Evolutionary conservation across 2,888 invertebrate species (phyloP).

Genomic region (Tachina grossa): DNA sequence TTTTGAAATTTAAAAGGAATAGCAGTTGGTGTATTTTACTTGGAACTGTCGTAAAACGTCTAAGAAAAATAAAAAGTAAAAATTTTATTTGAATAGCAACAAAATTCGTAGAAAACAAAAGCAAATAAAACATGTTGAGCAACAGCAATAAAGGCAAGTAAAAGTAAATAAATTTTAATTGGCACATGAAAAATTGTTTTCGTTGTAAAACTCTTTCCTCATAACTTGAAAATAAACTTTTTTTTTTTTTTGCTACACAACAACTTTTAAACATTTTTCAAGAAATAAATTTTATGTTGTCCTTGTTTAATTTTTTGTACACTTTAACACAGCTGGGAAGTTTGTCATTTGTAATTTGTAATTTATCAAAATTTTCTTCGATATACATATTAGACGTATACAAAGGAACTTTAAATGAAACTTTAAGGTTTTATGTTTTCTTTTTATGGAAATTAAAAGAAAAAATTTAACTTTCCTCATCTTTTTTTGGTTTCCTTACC

Average conservation of each 20-base stretch:
- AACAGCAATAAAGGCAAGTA: constrained; percentile 19
- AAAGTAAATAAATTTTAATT: constrained; percentile 64
- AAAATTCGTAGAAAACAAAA: background rate
- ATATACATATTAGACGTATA: background rate
- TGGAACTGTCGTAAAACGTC: background rate
- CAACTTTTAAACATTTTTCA: background rate
- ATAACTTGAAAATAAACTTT: constrained; percentile 2
- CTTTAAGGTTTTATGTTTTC: too few species aligned
- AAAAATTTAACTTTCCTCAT: too few species aligned
- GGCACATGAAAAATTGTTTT: constrained; percentile 57
- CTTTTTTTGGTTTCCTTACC: too few species aligned
- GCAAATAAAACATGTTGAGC: background rate
- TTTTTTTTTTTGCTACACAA: constrained; percentile 21
- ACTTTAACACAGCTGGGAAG: background rate
- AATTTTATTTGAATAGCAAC: background rate
- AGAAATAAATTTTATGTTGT: background rate
- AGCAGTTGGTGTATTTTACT: background rate
- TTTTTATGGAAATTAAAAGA: too few species aligned
- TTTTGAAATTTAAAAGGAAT: constrained; percentile 25
- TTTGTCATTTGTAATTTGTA: background rate
- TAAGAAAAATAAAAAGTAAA: background rate
- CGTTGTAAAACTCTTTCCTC: constrained; percentile 12
- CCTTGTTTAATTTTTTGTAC: background rate
- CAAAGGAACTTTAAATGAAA: background rate
- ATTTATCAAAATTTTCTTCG: background rate